Evolutionary conservation across 1,140 invertebrate genomes (phyloP).

Genomic region (Potamilus streckersoni): DNA sequence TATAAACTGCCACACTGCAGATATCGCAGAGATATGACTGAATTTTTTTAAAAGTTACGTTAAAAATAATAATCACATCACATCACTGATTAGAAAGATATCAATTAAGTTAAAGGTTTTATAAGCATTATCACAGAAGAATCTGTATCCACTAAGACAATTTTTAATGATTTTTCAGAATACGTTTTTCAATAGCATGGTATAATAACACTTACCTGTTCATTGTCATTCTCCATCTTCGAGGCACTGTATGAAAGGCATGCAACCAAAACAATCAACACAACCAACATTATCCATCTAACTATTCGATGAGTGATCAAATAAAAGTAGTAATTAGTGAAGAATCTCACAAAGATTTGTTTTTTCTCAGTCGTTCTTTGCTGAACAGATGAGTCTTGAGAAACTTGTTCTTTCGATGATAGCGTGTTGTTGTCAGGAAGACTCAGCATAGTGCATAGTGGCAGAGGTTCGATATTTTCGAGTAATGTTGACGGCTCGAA

Average conservation of each 20-base stretch:
- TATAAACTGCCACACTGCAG: too few species aligned
- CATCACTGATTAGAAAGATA: too few species aligned
- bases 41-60: too few species aligned
- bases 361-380: constrained; percentile 20
- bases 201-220: constrained; percentile 37
- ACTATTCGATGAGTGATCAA: constrained; percentile 39
- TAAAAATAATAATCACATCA: too few species aligned
- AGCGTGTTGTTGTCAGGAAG: not conserved
- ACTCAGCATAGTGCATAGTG: not conserved
- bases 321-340: constrained; percentile 33
- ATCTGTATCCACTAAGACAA: not conserved
- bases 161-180: not conserved
- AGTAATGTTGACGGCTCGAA: not conserved
- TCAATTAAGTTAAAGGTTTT: not conserved
- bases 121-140: not conserved
- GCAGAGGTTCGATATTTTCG: not conserved
- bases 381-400: not conserved
- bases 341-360: constrained; percentile 34
- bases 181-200: not conserved
- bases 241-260: constrained; percentile 35
- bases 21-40: too few species aligned
- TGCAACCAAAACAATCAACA: constrained; percentile 23
- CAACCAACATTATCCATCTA: constrained; percentile 35
- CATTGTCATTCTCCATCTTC: constrained; percentile 39
- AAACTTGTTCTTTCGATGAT: not conserved